Conservation (phyloP, 2,113 vertebrate genomes). For the Pampusana beccarii region DNA sequence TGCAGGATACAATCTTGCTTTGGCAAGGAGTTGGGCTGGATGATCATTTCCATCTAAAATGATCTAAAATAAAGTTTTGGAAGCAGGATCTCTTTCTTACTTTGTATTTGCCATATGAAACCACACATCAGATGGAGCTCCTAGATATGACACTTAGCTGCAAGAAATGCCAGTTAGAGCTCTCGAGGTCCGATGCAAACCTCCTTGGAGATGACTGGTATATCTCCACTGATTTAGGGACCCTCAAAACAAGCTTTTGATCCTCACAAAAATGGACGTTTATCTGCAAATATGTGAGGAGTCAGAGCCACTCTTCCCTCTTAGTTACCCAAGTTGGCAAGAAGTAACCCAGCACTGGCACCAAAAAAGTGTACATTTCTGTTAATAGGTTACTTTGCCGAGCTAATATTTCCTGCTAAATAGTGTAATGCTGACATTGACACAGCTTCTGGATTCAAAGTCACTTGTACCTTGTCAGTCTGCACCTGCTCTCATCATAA, state of each 20-base stretch:
- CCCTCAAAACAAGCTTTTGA: background rate
- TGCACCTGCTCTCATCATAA: background rate
- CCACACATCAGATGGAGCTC: background rate
- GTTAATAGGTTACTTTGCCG: background rate
- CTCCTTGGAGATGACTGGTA: background rate
- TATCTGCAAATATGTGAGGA: background rate
- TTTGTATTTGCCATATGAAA: background rate
- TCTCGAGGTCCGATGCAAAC: background rate
- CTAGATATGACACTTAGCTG: background rate
- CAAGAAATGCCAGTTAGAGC: background rate
- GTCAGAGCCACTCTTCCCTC: background rate
- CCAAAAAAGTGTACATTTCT: background rate
- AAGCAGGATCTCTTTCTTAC: background rate
- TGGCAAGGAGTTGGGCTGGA: constrained; percentile 21
- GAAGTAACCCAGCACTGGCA: background rate
- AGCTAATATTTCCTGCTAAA: background rate
- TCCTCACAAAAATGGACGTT: background rate
- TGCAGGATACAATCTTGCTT: constrained; percentile 37
- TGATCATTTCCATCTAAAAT: constrained; percentile 48
- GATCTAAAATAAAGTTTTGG: constrained; percentile 8
- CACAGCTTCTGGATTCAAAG: background rate
- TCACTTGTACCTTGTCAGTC: background rate
- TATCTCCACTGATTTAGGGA: background rate
- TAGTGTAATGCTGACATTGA: background rate
- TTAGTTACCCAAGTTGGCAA: background rate